Base-by-base conservation (phyloP, 2,888 invertebrate genomes). In the Diarsia mendica region DNA sequence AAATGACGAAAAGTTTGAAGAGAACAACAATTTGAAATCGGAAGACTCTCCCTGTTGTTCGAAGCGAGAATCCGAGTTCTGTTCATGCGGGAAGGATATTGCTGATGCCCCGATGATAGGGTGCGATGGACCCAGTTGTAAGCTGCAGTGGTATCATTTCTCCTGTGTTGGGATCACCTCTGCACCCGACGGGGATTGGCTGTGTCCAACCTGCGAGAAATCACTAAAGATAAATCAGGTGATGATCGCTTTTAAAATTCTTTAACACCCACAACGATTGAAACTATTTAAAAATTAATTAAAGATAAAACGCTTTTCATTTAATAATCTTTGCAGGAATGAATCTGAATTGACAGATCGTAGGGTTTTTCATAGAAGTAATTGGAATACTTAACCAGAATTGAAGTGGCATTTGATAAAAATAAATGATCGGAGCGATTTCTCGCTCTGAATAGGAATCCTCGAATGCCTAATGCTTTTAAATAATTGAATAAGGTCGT, bases 91-190 rank as follows among this genome's bases (percentile, higher is more conserved):
- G 1, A 91, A 91, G 76, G 86, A 90, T 44, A 82, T 93, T 4
- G 85, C 85, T 3, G 90, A 91, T 11, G 82, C 91, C 0, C 88
- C 86, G 0, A 95, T 95, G 95, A 95, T 95, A 51, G 95, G 93
- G 0, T 95, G 95, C 58, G 95, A 95, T 79, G 92, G 89, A 1
- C 86, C 91, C 0, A 79, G 82, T 0, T 95, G 95, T 71, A 66
- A 46, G 0, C 69, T 89, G 4, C 91, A 95, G 72, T 95, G 95
- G 95, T 95, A 90, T 79, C 95, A 95, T 65, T 95, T 93, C 69
- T 66, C 87, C 8, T 95, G 95, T 63, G 93, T 95, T 2, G 94
- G 94, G 0, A 89, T 95, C 39, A 85, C 75, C 0, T 80, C 87
- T 2, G 87, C 93, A 0, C 95, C 95, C 0, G 90, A 91, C 1